Conservation (phyloP, 2,888 invertebrate species). For the Heteromurus nitidus region DNA sequence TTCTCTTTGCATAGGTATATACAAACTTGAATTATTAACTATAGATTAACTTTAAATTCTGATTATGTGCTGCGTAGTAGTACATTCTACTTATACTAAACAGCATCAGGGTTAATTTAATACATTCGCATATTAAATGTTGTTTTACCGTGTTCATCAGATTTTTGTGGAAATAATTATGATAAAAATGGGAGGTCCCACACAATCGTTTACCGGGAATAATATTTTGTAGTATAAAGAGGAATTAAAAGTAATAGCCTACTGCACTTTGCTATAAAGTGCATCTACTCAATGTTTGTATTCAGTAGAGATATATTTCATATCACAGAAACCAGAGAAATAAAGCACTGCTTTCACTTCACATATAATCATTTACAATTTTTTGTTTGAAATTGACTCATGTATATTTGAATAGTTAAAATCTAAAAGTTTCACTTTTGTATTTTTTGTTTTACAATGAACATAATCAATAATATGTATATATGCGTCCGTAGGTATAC, state of each 20-base stretch:
- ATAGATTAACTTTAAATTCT: no score
- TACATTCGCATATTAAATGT: background rate
- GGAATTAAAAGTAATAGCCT: background rate
- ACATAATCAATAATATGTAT: background rate
- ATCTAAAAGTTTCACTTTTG: background rate
- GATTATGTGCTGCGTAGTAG: no score
- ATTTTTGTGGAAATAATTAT: background rate
- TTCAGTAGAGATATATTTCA: constrained; percentile 29
- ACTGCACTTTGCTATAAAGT: background rate
- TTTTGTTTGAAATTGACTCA: constrained; percentile 40
- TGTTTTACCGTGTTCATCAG: background rate
- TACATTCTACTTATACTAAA: no score
- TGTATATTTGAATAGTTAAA: constrained; percentile 1
- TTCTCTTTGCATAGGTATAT: no score
- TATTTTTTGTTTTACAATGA: background rate
- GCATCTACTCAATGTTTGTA: background rate
- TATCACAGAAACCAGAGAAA: constrained; percentile 62
- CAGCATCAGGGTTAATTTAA: no score
- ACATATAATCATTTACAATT: constrained; percentile 12
- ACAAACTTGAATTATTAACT: no score
- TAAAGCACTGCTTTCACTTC: constrained; percentile 62
- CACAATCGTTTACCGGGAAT: background rate
- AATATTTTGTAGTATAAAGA: background rate
- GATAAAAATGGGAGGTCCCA: background rate
- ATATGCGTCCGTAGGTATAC: no score